Evolutionary conservation across 2,797 vertebrate species (phyloP), one percentile per base, ranked within the genome.

Genomic region (Coccyzus lansbergi): DNA sequence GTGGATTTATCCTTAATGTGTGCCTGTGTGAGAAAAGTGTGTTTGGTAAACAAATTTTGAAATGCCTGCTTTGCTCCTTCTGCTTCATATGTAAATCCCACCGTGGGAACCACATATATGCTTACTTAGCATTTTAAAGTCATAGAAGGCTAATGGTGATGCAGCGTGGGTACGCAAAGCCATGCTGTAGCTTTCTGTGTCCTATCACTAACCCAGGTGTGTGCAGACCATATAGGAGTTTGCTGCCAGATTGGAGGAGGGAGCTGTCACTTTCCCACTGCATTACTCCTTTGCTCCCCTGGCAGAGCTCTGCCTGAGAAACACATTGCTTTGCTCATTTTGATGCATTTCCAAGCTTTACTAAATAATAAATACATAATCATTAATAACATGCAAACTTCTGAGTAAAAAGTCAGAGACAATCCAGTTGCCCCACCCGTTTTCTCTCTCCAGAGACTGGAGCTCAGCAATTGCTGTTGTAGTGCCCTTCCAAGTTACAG

Each of bases 11-110:
- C 38, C 19, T 89, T 49, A 12, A 4, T 56, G 28, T 28, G 33
- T 80, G 53, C 29, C 72, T 0, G 4, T 0, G 1, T 76, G 83
- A 90, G 77, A 90, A 83, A 89, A 87, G 56, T 0, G 5, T 19
- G 19, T 78, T 79, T n/a, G 11, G 46, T 76, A 90, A 91, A 88
- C 3, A 11, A 86, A 83, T 88, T 88, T 78, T 28, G 19, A 83
- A 93, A 76, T 4, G 11, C 52, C 44, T 74, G 34, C 33, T 69
- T 92, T 15, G 6, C 49, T 91, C 31, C 55, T 90, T 68, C 58
- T 83, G 56, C 33, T 90, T 90, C 22, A 1, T 71, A 76, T 91
- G 86, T 76, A 93, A 91, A 95, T 93, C 49, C 52, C 26, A 25
- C 10, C 0, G 58, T 86, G 93, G 91, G 93, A 93, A 76, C 72